Evolutionary conservation across 2,888 invertebrate genomes (phyloP), one percentile per base, ranked within the genome.

Genomic region (Philereme vetulata): DNA sequence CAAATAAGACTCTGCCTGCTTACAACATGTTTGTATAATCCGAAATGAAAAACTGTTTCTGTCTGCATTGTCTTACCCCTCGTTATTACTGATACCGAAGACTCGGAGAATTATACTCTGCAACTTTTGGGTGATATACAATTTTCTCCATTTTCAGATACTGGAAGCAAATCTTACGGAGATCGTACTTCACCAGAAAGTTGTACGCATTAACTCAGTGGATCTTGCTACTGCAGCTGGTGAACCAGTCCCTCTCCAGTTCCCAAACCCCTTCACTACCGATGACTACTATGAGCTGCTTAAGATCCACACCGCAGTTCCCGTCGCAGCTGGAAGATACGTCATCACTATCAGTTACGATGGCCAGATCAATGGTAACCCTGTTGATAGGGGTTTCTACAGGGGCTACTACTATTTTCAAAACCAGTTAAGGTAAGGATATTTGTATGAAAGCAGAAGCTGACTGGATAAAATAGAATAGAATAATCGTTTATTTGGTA

Each of bases 171-270:
- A 78, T 62, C 70, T 91, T 4, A 74, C 75, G 0, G 84, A 89
- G 68, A 86, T 92, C 10, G 90, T 89, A 9, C 65, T 92, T 21
- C 92, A 92, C 62, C 88, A 89, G 66, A 90, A 89, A 4, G 88
- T 91, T 0, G 83, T 78, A 1, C 70, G 78, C 0, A 87, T 92
- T 40, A 64, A 63, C 0, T 66, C 62, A 2, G 82, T 91, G 0
- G 77, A 68, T 38, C 72, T 92, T 2, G 35, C 79, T 0, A 69
- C 78, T 11, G 62, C 62, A 1, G 66, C 65, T 11, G 70, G 68
- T 11, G 64, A 60, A 4, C 72, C 79, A 0, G 80, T 91, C 0
- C 63, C 72, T 1, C 79, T 91, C 0, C 70, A 71, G 33, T 71
- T 76, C 53, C 76, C 78, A 0, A 51, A 71, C 2, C 77, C 85